phyloP scores from a whole-genome alignment of 2,113 vertebrate genomes.

The Cyanoliseus patagonus region DNA sequence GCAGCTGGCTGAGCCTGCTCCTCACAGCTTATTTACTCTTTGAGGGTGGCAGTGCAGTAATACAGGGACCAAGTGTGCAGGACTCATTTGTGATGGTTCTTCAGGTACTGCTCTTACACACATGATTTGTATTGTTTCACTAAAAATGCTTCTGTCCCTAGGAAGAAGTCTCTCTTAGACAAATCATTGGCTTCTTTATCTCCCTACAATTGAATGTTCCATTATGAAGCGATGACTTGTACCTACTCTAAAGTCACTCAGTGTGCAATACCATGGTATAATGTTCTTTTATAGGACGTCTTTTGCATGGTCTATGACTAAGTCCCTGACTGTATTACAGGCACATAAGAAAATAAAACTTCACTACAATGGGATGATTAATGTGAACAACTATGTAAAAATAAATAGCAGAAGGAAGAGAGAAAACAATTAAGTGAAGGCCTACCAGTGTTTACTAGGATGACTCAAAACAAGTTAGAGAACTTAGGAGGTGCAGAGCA shows the following conservation, averaged over 20 bases:
- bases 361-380: background rate
- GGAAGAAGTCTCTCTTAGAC: background rate
- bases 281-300: background rate
- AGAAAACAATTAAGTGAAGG: background rate
- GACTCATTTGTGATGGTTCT: background rate
- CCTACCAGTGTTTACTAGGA: background rate
- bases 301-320: background rate
- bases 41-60: background rate
- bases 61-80: background rate
- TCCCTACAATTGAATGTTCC: background rate
- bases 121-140: background rate
- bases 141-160: background rate
- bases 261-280: rapidly evolving
- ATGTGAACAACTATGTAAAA: background rate
- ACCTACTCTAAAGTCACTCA: background rate
- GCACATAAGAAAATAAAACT: background rate
- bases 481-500: background rate
- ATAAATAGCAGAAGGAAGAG: background rate
- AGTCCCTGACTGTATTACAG: background rate
- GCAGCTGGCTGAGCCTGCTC: background rate
- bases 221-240: background rate
- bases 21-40: background rate
- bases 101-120: background rate
- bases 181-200: background rate
- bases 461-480: background rate